Conservation (phyloP, 2,113 vertebrate species). For the Dipodomys ordii region DNA sequence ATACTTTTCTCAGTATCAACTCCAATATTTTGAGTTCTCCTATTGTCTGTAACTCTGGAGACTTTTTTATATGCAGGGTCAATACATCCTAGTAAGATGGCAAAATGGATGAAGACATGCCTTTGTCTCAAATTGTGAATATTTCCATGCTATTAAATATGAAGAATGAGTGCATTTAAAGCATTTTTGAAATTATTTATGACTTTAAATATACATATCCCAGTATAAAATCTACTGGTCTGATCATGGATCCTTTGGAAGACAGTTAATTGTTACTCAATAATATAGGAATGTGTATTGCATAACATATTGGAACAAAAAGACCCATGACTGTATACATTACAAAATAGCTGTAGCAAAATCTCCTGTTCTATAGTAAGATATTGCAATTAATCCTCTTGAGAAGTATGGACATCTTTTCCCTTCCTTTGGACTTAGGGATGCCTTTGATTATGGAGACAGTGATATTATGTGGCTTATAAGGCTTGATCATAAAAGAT, state of each 20-base stretch:
- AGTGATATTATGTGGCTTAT: not conserved
- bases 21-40: conserved; percentile 55
- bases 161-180: not conserved
- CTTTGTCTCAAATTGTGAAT: not conserved
- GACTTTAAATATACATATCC: not conserved
- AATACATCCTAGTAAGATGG: not conserved
- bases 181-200: conserved; percentile 19
- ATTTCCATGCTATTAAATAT: conserved; percentile 26
- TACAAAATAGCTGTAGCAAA: not conserved
- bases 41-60: conserved; percentile 42
- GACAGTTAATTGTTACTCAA: conserved; percentile 24
- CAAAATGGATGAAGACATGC: not conserved
- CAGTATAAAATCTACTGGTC: not conserved
- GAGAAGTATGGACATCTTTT: not conserved
- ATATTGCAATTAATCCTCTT: not conserved
- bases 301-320: not conserved
- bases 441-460: not conserved
- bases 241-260: conserved; percentile 24
- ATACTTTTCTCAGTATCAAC: conserved; percentile 50
- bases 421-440: not conserved
- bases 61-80: not conserved
- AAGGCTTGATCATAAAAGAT: not conserved
- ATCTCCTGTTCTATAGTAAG: not conserved
- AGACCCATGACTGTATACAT: not conserved
- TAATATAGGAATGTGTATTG: not conserved